Conservation (phyloP, 2,113 vertebrate genomes). For the Jaculus jaculus region DNA sequence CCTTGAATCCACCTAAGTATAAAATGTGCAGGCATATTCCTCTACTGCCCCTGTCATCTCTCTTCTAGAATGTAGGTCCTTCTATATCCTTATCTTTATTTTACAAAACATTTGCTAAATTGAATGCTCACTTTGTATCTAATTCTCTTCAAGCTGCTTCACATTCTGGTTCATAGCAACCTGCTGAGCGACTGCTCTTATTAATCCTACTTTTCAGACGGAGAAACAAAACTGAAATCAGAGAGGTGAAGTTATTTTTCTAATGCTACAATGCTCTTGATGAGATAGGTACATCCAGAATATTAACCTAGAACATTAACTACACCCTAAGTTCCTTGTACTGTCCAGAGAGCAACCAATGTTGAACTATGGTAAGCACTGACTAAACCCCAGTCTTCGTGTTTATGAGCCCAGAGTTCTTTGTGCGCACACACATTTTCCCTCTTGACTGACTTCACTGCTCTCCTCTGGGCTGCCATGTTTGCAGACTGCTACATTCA, state of each 20-base stretch:
- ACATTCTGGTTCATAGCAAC: not conserved
- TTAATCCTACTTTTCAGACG: not conserved
- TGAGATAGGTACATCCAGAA: not conserved
- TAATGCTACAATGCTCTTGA: accelerated
- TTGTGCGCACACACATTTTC: accelerated
- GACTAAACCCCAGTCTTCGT: not conserved
- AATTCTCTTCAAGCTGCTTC: not conserved
- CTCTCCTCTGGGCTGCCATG: accelerated
- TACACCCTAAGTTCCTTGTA: not conserved
- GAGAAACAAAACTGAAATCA: not conserved
- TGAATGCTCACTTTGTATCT: not conserved
- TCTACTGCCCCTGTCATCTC: not conserved
- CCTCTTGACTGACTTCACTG: not conserved
- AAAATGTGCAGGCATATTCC: not conserved
- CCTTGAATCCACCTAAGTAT: not conserved
- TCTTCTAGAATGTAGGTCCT: not conserved
- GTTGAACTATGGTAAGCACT: not conserved
- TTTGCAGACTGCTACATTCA: not conserved
- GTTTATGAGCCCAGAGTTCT: not conserved
- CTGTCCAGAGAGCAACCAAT: not conserved
- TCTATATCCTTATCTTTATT: not conserved
- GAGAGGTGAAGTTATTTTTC: not conserved
- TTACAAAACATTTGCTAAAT: not conserved
- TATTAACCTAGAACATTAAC: not conserved
- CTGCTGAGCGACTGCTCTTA: not conserved